Percentiles rank a stretch among this genome's conserved stretches.
phyloP scores from a whole-genome alignment of 2,888 invertebrate species.

The Tiliacea aurago region DNA sequence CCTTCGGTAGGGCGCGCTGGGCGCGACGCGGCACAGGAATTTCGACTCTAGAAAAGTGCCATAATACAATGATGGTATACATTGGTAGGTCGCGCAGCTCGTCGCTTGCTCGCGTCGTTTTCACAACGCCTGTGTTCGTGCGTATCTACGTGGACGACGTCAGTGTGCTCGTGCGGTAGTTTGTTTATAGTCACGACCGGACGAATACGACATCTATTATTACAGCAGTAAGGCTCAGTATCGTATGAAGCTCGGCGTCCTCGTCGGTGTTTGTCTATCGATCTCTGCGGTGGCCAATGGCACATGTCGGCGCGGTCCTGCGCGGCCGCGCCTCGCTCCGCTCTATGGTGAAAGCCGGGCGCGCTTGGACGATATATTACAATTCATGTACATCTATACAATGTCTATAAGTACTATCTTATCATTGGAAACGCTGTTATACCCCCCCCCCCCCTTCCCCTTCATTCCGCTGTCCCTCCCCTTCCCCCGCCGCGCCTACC shows the following conservation, averaged over 20 bases:
- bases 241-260: slow-evolving; percentile 89
- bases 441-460: slow-evolving; percentile 59
- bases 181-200: slow-evolving; percentile 90
- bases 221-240: slow-evolving; percentile 81
- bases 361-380: slow-evolving; percentile 75
- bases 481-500: slow-evolving; percentile 47
- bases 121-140: slow-evolving; percentile 81
- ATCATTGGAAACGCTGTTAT: slow-evolving; percentile 78
- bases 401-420: slow-evolving; percentile 80
- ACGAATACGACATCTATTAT: slow-evolving; percentile 82
- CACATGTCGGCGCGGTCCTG: slow-evolving; percentile 90
- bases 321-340: slow-evolving; percentile 86
- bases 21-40: slow-evolving; percentile 86
- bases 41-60: slow-evolving; percentile 89
- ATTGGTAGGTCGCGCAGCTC: slow-evolving; percentile 83
- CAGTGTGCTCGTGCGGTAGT: slow-evolving; percentile 88
- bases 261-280: slow-evolving; percentile 91
- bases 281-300: slow-evolving; percentile 92
- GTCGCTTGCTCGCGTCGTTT: slow-evolving; percentile 87
- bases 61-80: slow-evolving; percentile 86
- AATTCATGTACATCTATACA: slow-evolving; percentile 74
- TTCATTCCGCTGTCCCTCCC: slow-evolving; percentile 51
- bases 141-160: slow-evolving; percentile 84
- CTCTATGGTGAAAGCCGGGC: slow-evolving; percentile 87
- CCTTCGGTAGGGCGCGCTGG: slow-evolving; percentile 86